These are phyloP conservation scores for Scolopax mira DNA, from an alignment of 2,113 vertebrate genomes.

Conservation along the genomic window DNA sequence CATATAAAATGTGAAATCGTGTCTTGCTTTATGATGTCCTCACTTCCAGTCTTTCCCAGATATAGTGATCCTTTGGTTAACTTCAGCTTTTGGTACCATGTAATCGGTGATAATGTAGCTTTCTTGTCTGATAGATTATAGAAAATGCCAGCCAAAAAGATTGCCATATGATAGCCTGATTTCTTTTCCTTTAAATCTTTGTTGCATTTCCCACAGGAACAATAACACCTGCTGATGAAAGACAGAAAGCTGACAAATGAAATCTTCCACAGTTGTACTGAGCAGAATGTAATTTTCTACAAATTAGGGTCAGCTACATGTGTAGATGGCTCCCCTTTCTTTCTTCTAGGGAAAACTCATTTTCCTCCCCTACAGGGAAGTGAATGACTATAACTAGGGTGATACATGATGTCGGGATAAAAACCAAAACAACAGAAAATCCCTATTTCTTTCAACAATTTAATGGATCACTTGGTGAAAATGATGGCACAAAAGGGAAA, in stretches of 20 bases:
- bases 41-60: not conserved
- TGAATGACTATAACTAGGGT: not conserved
- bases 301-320: conserved; percentile 19
- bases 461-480: conserved; percentile 1
- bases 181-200: conserved; percentile 9
- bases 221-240: conserved; percentile 44
- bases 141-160: not conserved
- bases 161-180: not conserved
- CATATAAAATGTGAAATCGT: not conserved
- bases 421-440: conserved; percentile 23
- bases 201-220: not conserved
- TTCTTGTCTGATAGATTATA: not conserved
- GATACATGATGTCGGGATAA: not conserved
- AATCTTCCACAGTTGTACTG: not conserved
- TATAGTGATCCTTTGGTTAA: not conserved
- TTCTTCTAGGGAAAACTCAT: conserved; percentile 5
- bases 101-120: not conserved
- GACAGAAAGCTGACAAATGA: not conserved
- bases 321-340: not conserved
- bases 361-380: not conserved
- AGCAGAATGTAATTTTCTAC: conserved; percentile 42
- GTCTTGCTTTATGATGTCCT: not conserved
- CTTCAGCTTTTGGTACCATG: not conserved
- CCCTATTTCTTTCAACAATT: conserved; percentile 8
- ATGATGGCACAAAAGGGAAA: conserved; percentile 3